Conservation (phyloP, 2,888 invertebrate genomes). For the Ornithoptera alexandrae region DNA sequence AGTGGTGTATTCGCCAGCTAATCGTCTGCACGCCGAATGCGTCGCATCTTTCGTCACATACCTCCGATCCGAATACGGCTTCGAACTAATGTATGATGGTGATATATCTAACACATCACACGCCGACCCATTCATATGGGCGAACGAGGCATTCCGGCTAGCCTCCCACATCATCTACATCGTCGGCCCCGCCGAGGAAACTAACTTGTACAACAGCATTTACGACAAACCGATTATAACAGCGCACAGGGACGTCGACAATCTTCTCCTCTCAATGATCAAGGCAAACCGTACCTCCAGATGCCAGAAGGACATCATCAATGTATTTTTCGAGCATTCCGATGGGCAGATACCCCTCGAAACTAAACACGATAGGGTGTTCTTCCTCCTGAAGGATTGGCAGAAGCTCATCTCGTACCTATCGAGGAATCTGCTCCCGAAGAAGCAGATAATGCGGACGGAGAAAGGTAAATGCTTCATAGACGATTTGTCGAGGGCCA, state of each 20-base stretch:
- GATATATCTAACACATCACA: slow-evolving; percentile 60
- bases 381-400: slow-evolving; percentile 65
- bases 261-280: slow-evolving; percentile 52
- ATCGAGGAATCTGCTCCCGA: slow-evolving; percentile 65
- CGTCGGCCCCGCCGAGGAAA: slow-evolving; percentile 60
- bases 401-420: slow-evolving; percentile 65
- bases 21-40: slow-evolving; percentile 65
- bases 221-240: slow-evolving; percentile 67
- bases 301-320: slow-evolving; percentile 55
- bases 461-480: slow-evolving; percentile 65
- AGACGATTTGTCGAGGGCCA: slow-evolving; percentile 64
- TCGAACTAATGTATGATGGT: slow-evolving; percentile 63
- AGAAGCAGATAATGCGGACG: slow-evolving; percentile 60
- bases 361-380: slow-evolving; percentile 53
- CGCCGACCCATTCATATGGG: slow-evolving; percentile 67
- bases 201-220: slow-evolving; percentile 57
- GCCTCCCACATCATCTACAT: slow-evolving; percentile 63
- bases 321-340: slow-evolving; percentile 68
- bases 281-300: slow-evolving; percentile 45
- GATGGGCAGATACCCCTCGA: slow-evolving; percentile 59
- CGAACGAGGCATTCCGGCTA: slow-evolving; percentile 55
- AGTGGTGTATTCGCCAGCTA: slow-evolving; percentile 62
- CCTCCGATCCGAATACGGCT: slow-evolving; percentile 62
- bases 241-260: slow-evolving; percentile 58
- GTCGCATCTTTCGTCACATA: slow-evolving; percentile 62